A percentile compares a stretch with the other conserved stretches of the same genome.
Conservation (phyloP, 2,113 vertebrate species). For the Kryptolebias marmoratus region DNA sequence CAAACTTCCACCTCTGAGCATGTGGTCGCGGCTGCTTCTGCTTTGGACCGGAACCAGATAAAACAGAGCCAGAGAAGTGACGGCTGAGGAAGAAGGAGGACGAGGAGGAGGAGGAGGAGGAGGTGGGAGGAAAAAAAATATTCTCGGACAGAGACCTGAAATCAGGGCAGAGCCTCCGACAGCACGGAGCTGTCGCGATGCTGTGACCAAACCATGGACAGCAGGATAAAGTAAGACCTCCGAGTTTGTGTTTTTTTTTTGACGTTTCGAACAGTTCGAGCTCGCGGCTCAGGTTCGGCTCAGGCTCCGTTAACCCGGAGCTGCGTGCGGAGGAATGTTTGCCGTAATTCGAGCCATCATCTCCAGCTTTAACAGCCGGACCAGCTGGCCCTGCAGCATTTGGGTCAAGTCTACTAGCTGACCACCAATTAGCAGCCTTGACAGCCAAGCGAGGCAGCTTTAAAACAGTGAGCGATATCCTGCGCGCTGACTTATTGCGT, state of each 20-base stretch:
- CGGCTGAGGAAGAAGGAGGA: conserved; percentile 35
- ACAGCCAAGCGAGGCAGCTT: conserved; percentile 36
- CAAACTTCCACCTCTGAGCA: conserved; percentile 27
- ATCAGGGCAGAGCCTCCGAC: conserved; percentile 61
- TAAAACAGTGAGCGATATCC: not conserved
- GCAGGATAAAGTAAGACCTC: conserved; percentile 88
- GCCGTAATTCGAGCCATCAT: conserved; percentile 47
- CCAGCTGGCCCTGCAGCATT: conserved; percentile 69
- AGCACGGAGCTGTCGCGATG: conserved; percentile 84
- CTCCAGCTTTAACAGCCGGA: conserved; percentile 50
- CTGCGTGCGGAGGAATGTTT: conserved; percentile 42
- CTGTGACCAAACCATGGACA: conserved; percentile 86
- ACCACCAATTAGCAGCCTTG: conserved; percentile 55
- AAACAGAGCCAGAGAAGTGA: conserved; percentile 8
- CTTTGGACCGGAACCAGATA: conserved; percentile 45
- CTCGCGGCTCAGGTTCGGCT: conserved; percentile 31
- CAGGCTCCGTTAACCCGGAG: not conserved
- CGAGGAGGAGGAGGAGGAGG: not conserved
- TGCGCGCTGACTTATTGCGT: not conserved
- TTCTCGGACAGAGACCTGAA: conserved; percentile 32
- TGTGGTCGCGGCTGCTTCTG: conserved; percentile 44
- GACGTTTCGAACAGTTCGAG: not conserved
- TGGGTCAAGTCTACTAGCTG: conserved; percentile 61
- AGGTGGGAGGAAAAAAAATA: conserved; percentile 1
- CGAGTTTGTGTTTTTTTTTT: conserved; percentile 8